Conservation (phyloP, 2,888 invertebrate species). For the Blastobasis adustella region DNA sequence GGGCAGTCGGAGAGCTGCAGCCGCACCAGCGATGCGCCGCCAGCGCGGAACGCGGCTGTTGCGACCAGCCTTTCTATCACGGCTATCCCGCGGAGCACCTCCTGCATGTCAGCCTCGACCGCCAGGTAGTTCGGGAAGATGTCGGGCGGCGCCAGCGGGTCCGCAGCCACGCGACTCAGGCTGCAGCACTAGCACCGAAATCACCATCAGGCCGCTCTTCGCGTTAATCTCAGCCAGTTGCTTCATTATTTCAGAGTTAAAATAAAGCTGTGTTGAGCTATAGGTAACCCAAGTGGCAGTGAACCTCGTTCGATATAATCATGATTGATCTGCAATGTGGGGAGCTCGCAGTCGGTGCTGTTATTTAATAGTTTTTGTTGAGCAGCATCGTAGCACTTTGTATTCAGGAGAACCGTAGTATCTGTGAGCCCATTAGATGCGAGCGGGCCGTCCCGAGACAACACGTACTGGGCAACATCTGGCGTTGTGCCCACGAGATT, state of each 20-base stretch:
- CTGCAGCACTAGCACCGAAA: conserved; percentile 31
- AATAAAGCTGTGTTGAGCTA: conserved; percentile 18
- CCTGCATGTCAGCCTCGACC: conserved; percentile 32
- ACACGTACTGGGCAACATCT: conserved; percentile 17
- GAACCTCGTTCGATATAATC: conserved; percentile 30
- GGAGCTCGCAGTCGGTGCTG: conserved; percentile 32
- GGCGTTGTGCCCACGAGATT: too few relatives aligned
- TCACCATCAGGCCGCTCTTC: conserved; percentile 24
- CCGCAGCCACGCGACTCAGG: background rate
- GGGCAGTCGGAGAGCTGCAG: conserved; percentile 33
- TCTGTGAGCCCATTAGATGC: conserved; percentile 42
- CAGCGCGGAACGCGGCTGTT: conserved; percentile 17
- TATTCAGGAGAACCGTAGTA: conserved; percentile 34
- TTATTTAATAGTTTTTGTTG: conserved; percentile 20
- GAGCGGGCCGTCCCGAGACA: conserved; percentile 25
- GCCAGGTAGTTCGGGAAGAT: conserved; percentile 22
- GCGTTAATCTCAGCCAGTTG: conserved; percentile 29
- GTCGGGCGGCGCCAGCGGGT: conserved; percentile 21
- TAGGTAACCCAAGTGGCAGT: conserved; percentile 10
- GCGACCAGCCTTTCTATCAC: conserved; percentile 32
- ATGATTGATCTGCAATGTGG: conserved; percentile 35
- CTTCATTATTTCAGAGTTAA: conserved; percentile 22
- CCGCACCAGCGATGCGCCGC: conserved; percentile 27
- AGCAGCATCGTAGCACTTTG: conserved; percentile 35
- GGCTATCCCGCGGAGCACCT: conserved; percentile 29